Evolutionary conservation across 2,113 vertebrate genomes (phyloP).

Genomic region (rabbit (Oryctolagus cuniculus)): DNA sequence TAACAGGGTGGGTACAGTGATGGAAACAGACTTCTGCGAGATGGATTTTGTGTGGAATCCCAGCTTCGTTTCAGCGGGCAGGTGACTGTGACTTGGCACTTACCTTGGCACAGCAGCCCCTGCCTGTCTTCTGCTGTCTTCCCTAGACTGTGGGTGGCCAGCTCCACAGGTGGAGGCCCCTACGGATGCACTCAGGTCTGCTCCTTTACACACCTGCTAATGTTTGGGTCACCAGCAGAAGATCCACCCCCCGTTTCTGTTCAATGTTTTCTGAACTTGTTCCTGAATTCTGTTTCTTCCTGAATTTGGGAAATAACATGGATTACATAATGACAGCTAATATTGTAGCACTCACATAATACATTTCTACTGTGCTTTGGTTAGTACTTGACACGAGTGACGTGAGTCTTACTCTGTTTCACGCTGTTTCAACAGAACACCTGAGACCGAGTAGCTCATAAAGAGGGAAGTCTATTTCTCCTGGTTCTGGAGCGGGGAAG

Average conservation of each 20-base stretch:
- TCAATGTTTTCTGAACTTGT: accelerated
- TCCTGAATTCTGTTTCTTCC: neutral
- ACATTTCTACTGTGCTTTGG: neutral
- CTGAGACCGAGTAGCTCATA: neutral
- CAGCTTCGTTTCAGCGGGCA: neutral
- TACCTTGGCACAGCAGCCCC: neutral
- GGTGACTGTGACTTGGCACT: too few species aligned
- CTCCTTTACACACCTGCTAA: accelerated
- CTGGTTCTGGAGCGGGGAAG: neutral
- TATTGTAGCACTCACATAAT: neutral
- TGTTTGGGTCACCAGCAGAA: accelerated
- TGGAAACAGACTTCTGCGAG: neutral
- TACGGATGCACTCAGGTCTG: neutral
- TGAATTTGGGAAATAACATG: neutral
- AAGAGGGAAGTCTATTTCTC: neutral
- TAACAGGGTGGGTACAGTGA: accelerated
- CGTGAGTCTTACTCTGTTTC: neutral
- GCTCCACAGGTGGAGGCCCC: neutral
- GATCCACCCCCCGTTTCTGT: neutral
- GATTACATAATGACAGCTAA: neutral
- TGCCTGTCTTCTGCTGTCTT: neutral
- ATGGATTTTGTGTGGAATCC: neutral
- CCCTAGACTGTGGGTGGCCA: neutral
- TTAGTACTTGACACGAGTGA: neutral
- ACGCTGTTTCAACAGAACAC: neutral